Conservation (phyloP, 2,888 invertebrate genomes). For the Pachymerium ferrugineum region DNA sequence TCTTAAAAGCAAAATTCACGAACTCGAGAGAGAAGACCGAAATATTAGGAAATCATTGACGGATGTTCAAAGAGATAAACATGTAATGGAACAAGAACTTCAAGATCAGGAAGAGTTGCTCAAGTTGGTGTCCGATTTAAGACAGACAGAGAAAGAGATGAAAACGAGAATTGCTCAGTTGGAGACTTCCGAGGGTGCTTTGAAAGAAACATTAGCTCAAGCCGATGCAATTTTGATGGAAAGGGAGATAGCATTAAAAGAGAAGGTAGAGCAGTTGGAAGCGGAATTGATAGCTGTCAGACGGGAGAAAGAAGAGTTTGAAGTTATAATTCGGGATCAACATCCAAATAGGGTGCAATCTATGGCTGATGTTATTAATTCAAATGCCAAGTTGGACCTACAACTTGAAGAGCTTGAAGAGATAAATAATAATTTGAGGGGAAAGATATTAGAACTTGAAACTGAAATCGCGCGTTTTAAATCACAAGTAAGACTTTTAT, state of each 20-base stretch:
- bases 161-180: conserved; percentile 55
- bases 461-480: neutral
- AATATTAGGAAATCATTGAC: conserved; percentile 54
- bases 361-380: conserved; percentile 29
- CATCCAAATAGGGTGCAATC: conserved; percentile 38
- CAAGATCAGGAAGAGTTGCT: conserved; percentile 38
- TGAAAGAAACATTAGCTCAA: conserved; percentile 45
- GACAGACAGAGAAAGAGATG: conserved; percentile 53
- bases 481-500: conserved; percentile 16
- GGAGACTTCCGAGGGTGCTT: conserved; percentile 36
- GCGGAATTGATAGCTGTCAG: conserved; percentile 44
- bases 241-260: conserved; percentile 51
- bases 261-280: conserved; percentile 51
- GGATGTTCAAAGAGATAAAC: conserved; percentile 53
- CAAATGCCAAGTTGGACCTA: conserved; percentile 38
- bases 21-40: conserved; percentile 49
- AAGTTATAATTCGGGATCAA: conserved; percentile 38
- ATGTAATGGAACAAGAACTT: conserved; percentile 37
- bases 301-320: conserved; percentile 40
- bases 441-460: neutral
- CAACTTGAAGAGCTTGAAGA: conserved; percentile 61
- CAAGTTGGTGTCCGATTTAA: conserved; percentile 41
- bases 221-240: conserved; percentile 53
- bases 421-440: conserved; percentile 60
- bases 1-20: conserved; percentile 10